A percentile compares a stretch with the other conserved stretches of the same genome.
Evolutionary conservation across 2,113 vertebrate genomes (phyloP).

Genomic region (Ailurus styani): DNA sequence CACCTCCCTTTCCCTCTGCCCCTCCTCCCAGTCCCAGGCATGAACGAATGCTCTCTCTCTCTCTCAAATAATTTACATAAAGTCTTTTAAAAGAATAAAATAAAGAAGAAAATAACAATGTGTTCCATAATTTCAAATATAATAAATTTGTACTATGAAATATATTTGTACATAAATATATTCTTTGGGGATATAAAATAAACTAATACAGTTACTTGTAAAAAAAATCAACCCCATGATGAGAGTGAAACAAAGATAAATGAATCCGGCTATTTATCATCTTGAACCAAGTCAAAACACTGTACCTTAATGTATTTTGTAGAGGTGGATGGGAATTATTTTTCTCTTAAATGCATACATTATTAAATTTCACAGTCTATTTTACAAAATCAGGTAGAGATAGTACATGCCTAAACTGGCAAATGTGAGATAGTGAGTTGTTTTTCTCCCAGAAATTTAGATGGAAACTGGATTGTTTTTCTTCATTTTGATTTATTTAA

Average conservation of each 20-base stretch:
- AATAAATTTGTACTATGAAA: neutral
- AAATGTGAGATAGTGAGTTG: neutral
- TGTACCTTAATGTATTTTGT: neutral
- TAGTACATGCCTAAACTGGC: neutral
- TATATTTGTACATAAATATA: neutral
- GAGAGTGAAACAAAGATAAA: neutral
- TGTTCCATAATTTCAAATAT: neutral
- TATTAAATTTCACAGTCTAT: neutral
- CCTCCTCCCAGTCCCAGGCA: neutral
- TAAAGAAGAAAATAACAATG: neutral
- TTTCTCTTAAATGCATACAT: neutral
- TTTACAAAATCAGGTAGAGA: neutral
- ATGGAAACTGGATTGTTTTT: neutral
- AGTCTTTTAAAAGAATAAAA: neutral
- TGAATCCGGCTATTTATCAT: neutral
- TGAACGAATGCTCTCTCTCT: neutral
- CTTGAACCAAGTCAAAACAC: neutral
- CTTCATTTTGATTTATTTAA: neutral
- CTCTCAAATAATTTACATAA: neutral
- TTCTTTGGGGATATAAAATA: neutral
- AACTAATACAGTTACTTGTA: neutral
- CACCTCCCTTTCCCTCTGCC: neutral
- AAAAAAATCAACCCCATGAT: neutral
- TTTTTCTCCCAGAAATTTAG: neutral
- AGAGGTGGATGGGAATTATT: neutral